These are phyloP conservation scores for Lepidocyrtoides sp. DNA, from an alignment of 2,888 invertebrate species.

Conservation along the genomic window DNA sequence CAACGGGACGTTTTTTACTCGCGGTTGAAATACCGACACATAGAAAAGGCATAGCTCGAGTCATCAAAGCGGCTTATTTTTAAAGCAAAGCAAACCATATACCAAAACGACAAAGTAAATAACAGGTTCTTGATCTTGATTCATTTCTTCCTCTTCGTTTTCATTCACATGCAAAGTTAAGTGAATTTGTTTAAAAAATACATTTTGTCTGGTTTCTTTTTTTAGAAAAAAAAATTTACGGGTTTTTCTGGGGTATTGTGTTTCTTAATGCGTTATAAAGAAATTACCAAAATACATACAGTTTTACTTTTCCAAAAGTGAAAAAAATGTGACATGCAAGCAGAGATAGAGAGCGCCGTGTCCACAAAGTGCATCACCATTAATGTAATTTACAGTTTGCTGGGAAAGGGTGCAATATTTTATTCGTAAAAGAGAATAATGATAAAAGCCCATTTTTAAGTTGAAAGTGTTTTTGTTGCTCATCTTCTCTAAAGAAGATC, in stretches of 20 bases:
- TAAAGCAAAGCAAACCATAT: not conserved
- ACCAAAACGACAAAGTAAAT: not conserved
- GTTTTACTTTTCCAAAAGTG: not conserved
- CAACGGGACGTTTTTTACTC: conserved; percentile 59
- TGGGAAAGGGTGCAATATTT: not conserved
- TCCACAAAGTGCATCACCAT: conserved; percentile 11
- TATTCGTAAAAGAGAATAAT: not conserved
- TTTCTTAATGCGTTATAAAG: not conserved
- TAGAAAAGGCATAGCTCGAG: not conserved
- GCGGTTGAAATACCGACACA: not conserved
- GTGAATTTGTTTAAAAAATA: not conserved
- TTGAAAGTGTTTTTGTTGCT: not conserved
- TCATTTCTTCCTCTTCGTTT: not conserved
- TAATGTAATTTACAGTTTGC: conserved; percentile 9
- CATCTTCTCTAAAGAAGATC: too few species aligned
- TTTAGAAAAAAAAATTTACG: not conserved
- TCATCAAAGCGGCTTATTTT: not conserved
- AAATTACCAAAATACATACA: not conserved
- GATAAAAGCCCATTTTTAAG: not conserved
- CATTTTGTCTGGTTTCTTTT: not conserved
- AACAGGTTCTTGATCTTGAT: not conserved
- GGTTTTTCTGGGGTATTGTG: not conserved
- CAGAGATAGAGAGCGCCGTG: not conserved
- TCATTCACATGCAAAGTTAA: conserved; percentile 36
- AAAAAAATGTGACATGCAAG: not conserved